Evolutionary conservation across 2,113 vertebrate genomes (phyloP), one percentile per base, ranked within the genome.

Genomic region (Centropus unirufus): DNA sequence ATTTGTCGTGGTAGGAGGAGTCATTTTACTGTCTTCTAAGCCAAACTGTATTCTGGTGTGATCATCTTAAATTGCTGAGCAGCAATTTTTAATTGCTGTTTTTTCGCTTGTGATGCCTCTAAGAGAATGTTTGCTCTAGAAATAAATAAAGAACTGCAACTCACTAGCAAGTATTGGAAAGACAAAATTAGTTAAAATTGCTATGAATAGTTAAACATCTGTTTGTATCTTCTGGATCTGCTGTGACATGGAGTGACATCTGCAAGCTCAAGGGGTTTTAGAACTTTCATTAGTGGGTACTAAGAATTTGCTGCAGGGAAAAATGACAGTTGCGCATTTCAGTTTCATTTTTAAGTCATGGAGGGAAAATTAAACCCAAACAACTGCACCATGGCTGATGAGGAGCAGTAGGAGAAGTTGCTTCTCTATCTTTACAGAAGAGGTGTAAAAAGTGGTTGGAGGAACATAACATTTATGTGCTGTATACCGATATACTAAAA

Each of bases 391-490:
- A 1, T 39, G 46, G 55, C 26, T 69, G n/a, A 8, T 19, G 68
- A 68, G 63, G 59, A 59, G 29, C 47, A 62, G 13, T 17, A 68
- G 58, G 52, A 66, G 24, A 57, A 62, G 13, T 20, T n/a, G 44
- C 34, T 83, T 68, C 47, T 34, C 21, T 30, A 55, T 21, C 58
- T 9, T 6, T 18, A 3, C 4, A 26, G 47, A 34, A 39, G 9
- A 21, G 30, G 8, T 16, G 18, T 42, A 11, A 18, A 32, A 54
- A n/a, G n/a, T 3, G 30, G 26, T 64, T 44, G 42, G 18, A 63
- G 24, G 19, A 72, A 14, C 3, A 4, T 12, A 8, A 14, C 10
- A 14, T 9, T 52, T 34, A 11, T 2, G 19, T 1, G 1, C 47
- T 30, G 12, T 29, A 36, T 26, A 15, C 17, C 0, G 4, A 20